These are phyloP conservation scores for Orthosia gothica DNA, from an alignment of 2,888 invertebrate genomes.

Conservation along the genomic window DNA sequence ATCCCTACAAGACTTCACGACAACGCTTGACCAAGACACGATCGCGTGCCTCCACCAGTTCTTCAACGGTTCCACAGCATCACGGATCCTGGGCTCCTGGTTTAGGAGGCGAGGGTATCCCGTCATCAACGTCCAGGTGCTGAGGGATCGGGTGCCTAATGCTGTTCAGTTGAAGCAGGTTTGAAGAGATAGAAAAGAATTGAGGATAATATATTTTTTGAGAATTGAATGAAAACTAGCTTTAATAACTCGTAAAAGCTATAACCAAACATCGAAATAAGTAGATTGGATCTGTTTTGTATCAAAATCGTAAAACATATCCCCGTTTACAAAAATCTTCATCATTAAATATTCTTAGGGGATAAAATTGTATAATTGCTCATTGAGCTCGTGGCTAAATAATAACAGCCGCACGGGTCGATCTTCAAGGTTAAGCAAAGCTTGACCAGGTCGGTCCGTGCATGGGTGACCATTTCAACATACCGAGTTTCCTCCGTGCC, in stretches of 20 bases:
- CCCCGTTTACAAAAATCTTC: background rate
- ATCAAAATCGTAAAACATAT: no score
- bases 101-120: constrained; percentile 93
- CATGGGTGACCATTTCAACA: no score
- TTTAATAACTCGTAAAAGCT: no score
- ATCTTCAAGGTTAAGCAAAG: no score
- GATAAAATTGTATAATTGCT: no score
- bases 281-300: no score
- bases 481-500: no score
- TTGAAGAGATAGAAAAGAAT: background rate
- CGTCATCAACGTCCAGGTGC: constrained; percentile 90
- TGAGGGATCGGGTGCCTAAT: constrained; percentile 82
- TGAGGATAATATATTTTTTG: background rate
- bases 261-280: no score
- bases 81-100: constrained; percentile 92
- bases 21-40: constrained; percentile 81
- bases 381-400: no score
- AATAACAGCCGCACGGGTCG: no score
- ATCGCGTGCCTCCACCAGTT: constrained; percentile 85
- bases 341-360: background rate
- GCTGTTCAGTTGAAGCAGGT: constrained; percentile 86
- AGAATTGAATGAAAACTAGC: no score
- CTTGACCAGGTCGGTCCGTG: no score
- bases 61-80: constrained; percentile 86
- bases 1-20: constrained; percentile 82